Base-by-base conservation (phyloP, 2,113 vertebrate genomes). In the Neogale vison region DNA sequence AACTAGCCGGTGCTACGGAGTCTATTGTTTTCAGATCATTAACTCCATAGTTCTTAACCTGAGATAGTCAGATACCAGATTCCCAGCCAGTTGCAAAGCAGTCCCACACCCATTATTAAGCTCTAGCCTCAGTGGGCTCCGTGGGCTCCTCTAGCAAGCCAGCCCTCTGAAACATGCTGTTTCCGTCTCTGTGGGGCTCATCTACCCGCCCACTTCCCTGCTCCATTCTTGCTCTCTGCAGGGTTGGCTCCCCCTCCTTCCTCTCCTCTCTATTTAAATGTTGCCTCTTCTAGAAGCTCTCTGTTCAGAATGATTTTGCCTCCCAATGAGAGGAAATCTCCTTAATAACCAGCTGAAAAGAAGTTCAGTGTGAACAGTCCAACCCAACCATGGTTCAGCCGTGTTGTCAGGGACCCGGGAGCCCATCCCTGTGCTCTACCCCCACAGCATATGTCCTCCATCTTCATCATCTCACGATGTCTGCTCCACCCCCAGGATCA, bases 21-120 rank as follows among this genome's bases (percentile, higher is more conserved):
- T 50, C 55, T 95, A 8, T 94, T 91, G 47, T 96, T 87, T 90
- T 52, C 39, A 89, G 26, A 77, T 71, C 79, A 65, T 89, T 88
- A 79, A 42, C 39, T 57, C 12, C 14, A 57, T 45, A 36, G 23
- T 47, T 91, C 36, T 94, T 88, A 59, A 69, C 65, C 52, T 36
- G 36, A 50, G 55, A 42, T 4, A 83, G 23, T 47, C 52, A 74
- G 31, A 29, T 26, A 29, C n/a, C 61, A 14, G 74, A 67, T 45
- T 90, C 69, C 39, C 17, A 52, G 86, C 21, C 61, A 79, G 20
- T 11, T 18, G 67, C 45, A 92, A 21, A 65, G 34, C 34, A 39
- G 9, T 59, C 39, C 15, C 39, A 26, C 6, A 18, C 14, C 23
- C 0, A 12, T 84, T 61, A 29, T 14, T 36, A 50, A 90, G 34